Base-by-base conservation (phyloP, 1,140 invertebrate genomes). In the Philopotamus ludificatus region DNA sequence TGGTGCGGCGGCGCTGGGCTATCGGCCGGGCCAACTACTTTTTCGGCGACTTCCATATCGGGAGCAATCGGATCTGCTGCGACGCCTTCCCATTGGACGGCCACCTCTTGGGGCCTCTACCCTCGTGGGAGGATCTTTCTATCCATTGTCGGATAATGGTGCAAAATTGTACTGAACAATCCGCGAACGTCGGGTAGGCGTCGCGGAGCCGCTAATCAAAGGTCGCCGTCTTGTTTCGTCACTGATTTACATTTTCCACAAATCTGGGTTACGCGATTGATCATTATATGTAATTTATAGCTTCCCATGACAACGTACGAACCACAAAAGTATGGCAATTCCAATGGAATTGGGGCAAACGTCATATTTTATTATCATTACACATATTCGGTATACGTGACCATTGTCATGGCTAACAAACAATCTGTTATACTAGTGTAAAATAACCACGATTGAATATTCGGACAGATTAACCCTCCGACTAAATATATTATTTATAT, bases 171-270 rank as follows among this genome's bases (percentile, higher is more conserved):
- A 54, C 57, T 59, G 53, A 54, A 58, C 51, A 53, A 42, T 44
- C 53, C 28, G n/a, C 18, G 4, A 3, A 15, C 44, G 44, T 47
- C 8, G 44, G 15, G 66, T 67, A 67, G 66, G 66, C 61, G 66
- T 67, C 44, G 59, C 58, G 18, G 42, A 63, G 39, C n/a, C n/a
- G n/a, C 53, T 54, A 63, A 67, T 67, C 60, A 67, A 67, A 67
- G 66, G 66, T 67, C 66, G 42, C 53, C 66, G 61, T 42, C 60
- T 58, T n/a, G 12, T 63, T 67, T 63, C 23, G 10, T 15, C 44
- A 47, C 44, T 47, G 44, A 47, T 47, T 47, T 12, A n/a, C 23
- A 23, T 57, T 28, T n/a, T 18, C 21, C 20, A 21, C 50, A 8
- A 53, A 53, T 53, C 50, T 23, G 22, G 18, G 4, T 21, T 8